A percentile compares a stretch with the other conserved stretches of the same genome.
Conservation (phyloP, 2,113 vertebrate genomes). For the Coracopsis vasa region DNA sequence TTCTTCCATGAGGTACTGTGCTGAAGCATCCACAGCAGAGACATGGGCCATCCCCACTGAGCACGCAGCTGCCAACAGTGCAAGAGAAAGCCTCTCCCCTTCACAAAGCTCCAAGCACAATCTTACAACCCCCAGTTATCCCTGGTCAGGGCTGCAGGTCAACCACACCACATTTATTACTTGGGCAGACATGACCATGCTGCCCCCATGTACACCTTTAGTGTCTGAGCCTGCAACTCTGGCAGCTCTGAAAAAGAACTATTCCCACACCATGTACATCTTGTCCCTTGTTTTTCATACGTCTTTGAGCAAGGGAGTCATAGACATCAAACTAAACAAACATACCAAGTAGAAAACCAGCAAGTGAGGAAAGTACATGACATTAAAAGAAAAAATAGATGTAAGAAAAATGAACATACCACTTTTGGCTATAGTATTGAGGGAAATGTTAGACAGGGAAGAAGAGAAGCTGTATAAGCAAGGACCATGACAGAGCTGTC, state of each 20-base stretch:
- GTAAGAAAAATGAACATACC: constrained; percentile 83
- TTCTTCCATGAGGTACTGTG: background rate
- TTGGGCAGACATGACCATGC: accelerated
- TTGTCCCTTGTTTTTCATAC: too few species aligned
- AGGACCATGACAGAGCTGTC: constrained; percentile 83
- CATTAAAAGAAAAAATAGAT: constrained; percentile 55
- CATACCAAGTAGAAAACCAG: background rate
- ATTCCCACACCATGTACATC: accelerated
- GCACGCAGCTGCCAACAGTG: accelerated
- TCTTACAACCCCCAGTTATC: accelerated
- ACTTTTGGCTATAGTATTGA: constrained; percentile 87
- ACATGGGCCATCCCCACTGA: background rate
- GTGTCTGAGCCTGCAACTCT: accelerated
- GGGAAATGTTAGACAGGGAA: constrained; percentile 89
- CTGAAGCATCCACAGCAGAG: background rate
- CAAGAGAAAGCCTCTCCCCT: background rate
- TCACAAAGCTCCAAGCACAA: background rate
- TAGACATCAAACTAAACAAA: background rate
- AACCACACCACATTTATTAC: background rate
- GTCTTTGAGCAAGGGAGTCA: background rate
- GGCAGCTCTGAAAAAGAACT: background rate
- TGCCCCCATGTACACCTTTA: background rate
- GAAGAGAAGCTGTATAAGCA: constrained; percentile 85
- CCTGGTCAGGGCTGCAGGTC: background rate
- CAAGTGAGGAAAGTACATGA: background rate